A percentile compares a stretch with the other conserved stretches of the same genome.
These are phyloP conservation scores for Platichthys flesus DNA, from an alignment of 2,113 vertebrate genomes.

Conservation along the genomic window DNA sequence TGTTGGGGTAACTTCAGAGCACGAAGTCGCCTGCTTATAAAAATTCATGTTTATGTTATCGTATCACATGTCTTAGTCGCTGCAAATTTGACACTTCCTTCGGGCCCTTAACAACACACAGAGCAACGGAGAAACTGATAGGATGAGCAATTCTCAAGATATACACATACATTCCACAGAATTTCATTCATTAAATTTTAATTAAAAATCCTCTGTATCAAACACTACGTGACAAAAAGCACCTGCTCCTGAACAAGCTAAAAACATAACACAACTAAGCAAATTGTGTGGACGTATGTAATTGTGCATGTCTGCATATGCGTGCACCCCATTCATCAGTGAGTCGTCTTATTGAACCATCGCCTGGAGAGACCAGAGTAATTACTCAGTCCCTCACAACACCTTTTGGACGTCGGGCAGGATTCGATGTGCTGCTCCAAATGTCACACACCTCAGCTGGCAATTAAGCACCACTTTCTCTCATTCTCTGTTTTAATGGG, in stretches of 20 bases:
- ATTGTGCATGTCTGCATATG: background rate
- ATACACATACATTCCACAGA: too few species aligned
- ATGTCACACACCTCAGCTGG: conserved; percentile 78
- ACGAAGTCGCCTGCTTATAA: too few species aligned
- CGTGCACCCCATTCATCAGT: conserved; percentile 50
- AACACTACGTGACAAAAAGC: background rate
- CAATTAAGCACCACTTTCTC: conserved; percentile 74
- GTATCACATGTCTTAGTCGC: too few species aligned
- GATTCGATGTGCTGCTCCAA: conserved; percentile 75
- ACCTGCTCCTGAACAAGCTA: too few species aligned
- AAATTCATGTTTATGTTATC: too few species aligned
- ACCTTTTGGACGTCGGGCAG: conserved; percentile 81
- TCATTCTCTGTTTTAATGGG: conserved; percentile 64
- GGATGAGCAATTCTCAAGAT: too few species aligned
- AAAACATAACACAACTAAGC: background rate
- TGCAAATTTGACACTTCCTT: too few species aligned
- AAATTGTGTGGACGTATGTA: background rate
- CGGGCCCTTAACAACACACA: too few species aligned
- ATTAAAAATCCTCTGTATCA: background rate
- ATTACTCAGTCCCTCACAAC: conserved; percentile 81
- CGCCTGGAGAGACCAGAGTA: conserved; percentile 77
- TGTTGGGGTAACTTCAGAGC: too few species aligned
- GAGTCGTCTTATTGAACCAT: conserved; percentile 73
- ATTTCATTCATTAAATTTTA: too few species aligned
- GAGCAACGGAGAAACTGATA: too few species aligned